phyloP scores from a whole-genome alignment of 1,140 invertebrate genomes.

The Trypoxylus dichotomus region DNA sequence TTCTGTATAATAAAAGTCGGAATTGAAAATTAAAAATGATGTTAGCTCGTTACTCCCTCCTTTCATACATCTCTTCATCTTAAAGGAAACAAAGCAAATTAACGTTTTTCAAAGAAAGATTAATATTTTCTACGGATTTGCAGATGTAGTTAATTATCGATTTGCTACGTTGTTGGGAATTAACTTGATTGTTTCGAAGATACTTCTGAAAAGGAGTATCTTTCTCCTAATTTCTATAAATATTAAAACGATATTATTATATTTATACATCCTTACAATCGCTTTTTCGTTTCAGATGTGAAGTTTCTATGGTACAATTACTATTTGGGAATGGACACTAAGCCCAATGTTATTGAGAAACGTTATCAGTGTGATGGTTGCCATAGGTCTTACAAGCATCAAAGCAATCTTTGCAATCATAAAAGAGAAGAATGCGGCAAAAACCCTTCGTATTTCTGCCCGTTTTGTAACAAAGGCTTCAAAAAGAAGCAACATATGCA shows the following conservation, averaged over 20 bases:
- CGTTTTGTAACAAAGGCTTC: constrained; percentile 70
- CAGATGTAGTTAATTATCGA: too few relatives aligned
- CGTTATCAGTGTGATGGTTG: constrained; percentile 45
- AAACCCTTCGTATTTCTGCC: constrained; percentile 53
- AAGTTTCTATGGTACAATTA: constrained; percentile 21
- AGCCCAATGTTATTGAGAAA: neutral
- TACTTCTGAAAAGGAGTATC: too few relatives aligned
- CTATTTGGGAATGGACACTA: neutral
- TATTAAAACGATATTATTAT: neutral
- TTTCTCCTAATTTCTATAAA: too few relatives aligned
- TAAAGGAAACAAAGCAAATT: too few relatives aligned
- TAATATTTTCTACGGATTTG: too few relatives aligned
- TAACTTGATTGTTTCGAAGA: too few relatives aligned
- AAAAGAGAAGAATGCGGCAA: constrained; percentile 48
- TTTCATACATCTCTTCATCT: too few relatives aligned
- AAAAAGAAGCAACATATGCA: constrained; percentile 61
- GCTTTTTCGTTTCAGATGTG: constrained; percentile 21
- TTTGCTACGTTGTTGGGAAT: too few relatives aligned
- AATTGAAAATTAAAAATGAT: too few relatives aligned
- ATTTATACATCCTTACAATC: neutral
- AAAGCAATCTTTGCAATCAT: constrained; percentile 45
- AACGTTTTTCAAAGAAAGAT: too few relatives aligned
- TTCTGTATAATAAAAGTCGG: too few relatives aligned
- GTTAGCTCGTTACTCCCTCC: too few relatives aligned
- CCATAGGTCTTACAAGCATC: constrained; percentile 46